These are phyloP conservation scores for Amorpha juglandis DNA, from an alignment of 2,888 invertebrate genomes.

Conservation along the genomic window DNA sequence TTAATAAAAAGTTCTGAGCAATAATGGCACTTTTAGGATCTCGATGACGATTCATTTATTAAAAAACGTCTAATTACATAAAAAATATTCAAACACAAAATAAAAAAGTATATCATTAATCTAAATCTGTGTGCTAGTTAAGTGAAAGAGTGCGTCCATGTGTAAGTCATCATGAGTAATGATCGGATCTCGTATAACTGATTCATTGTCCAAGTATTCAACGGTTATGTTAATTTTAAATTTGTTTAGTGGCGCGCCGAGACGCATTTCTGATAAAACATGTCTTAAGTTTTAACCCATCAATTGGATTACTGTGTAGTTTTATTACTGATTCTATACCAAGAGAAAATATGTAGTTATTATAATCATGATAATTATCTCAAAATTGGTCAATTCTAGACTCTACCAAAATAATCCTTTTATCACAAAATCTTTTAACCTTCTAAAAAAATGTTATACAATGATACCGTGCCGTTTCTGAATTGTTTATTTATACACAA, in stretches of 20 bases:
- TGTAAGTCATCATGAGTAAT: constrained; percentile 25
- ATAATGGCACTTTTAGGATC: background rate
- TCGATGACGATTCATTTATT: background rate
- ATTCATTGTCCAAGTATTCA: constrained; percentile 18
- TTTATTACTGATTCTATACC: background rate
- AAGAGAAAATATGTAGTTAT: too few species aligned
- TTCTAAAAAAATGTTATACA: too few species aligned
- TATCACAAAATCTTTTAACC: too few species aligned
- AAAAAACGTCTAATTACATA: background rate
- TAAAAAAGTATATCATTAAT: constrained; percentile 30
- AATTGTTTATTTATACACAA: background rate
- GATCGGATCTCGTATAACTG: constrained; percentile 16
- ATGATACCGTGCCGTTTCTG: background rate
- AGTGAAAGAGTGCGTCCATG: constrained; percentile 32
- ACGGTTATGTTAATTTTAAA: constrained; percentile 23
- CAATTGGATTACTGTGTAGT: background rate
- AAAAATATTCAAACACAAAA: constrained; percentile 1
- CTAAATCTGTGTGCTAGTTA: constrained; percentile 32
- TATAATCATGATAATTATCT: background rate
- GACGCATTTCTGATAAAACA: background rate
- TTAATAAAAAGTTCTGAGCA: background rate
- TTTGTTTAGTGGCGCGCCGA: constrained; percentile 4
- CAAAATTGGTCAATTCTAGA: background rate
- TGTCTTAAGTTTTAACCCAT: background rate
- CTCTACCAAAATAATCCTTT: too few species aligned